Evolutionary conservation across 2,797 vertebrate species (phyloP).

Genomic region (Acanthiza pusilla): DNA sequence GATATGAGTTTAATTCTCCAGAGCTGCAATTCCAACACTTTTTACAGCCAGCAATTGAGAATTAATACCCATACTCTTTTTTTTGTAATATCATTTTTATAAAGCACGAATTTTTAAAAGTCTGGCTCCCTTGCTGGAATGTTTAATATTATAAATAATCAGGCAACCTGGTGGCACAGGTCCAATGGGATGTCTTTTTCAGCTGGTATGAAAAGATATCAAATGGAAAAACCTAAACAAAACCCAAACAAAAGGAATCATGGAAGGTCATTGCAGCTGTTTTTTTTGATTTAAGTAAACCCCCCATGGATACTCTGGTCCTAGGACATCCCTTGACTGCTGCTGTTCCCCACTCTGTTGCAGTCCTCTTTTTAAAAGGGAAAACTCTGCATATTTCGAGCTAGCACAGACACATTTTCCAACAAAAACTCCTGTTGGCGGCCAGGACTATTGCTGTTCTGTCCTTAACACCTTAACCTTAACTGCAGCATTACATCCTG

Average conservation of each 20-base stretch:
- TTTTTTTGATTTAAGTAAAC: background rate
- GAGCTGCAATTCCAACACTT: background rate
- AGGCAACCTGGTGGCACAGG: background rate
- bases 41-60: background rate
- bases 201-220: background rate
- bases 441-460: background rate
- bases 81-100: background rate
- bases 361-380: background rate
- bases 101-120: background rate
- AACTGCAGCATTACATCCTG: background rate
- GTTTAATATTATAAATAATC: background rate
- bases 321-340: background rate
- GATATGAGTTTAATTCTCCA: background rate
- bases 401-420: background rate
- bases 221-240: background rate
- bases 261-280: background rate
- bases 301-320: background rate
- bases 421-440: background rate
- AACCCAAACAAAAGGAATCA: background rate
- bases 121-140: background rate
- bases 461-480: background rate
- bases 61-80: background rate
- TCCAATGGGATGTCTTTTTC: background rate
- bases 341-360: background rate
- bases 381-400: background rate